phyloP scores from a whole-genome alignment of 2,888 invertebrate species.

The Andrena hattorfiana region DNA sequence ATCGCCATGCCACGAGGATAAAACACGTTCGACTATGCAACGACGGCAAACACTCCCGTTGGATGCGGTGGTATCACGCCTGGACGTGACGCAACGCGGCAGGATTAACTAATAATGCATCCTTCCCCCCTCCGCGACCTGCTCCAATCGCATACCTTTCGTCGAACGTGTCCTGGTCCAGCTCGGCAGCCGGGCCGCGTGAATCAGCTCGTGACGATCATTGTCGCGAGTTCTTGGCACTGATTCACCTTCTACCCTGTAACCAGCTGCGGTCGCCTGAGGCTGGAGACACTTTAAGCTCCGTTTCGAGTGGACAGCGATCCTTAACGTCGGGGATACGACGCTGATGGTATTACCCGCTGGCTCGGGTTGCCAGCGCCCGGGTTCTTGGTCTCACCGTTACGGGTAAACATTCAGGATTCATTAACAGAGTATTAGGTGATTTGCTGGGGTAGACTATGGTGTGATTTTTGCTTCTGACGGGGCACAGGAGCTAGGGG shows the following conservation, averaged over 20 bases:
- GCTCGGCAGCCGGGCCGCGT: slow-evolving; percentile 20
- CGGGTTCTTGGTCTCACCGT: background rate
- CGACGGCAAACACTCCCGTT: slow-evolving; percentile 24
- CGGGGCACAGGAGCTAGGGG: background rate
- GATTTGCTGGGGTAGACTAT: background rate
- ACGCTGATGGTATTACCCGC: slow-evolving; percentile 17
- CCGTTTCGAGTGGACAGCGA: slow-evolving; percentile 39
- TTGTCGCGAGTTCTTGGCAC: slow-evolving; percentile 56
- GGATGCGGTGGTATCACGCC: slow-evolving; percentile 32
- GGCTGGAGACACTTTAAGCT: slow-evolving; percentile 45
- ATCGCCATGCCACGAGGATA: slow-evolving; percentile 62
- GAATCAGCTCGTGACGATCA: slow-evolving; percentile 58
- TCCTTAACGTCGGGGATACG: slow-evolving; percentile 34
- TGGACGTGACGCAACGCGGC: slow-evolving; percentile 33
- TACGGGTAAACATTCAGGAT: background rate
- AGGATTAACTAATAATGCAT: slow-evolving; percentile 52
- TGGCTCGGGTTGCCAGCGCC: background rate
- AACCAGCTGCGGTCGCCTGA: slow-evolving; percentile 35
- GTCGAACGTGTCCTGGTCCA: slow-evolving; percentile 20
- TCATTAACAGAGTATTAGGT: slow-evolving; percentile 2
- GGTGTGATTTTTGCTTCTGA: background rate
- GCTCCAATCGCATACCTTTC: slow-evolving; percentile 22
- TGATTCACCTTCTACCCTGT: slow-evolving; percentile 62
- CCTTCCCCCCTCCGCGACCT: background rate
- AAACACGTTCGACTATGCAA: slow-evolving; percentile 69